Evolutionary conservation across 2,888 invertebrate species (phyloP), one percentile per base, ranked within the genome.

Genomic region (Catocala fraxini): DNA sequence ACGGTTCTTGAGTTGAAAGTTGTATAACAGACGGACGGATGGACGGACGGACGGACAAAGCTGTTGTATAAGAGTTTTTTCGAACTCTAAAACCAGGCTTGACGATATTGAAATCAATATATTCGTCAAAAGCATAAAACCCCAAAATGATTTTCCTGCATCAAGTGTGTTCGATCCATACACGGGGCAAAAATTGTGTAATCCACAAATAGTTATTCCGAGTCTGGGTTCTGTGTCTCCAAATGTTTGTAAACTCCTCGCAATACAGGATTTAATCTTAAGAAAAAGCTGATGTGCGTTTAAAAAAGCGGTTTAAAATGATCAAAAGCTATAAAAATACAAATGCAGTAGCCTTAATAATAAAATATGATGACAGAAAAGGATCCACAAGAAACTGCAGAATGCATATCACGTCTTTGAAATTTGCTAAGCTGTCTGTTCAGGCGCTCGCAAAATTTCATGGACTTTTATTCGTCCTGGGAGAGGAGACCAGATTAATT

Each of bases 371-470:
- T 5, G 58, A 75, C 0, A 85, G 72, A 62, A 78, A 76, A 61
- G 89, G 86, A 6, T 92, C 81, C 25, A 76, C 51, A 35, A 86
- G 83, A 0, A 67, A 67, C 6, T 59, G 80, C 10, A 81, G 87
- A 68, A 78, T 84, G 73, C 80, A 87, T 12, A 77, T 83, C 0
- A 71, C 86, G 10, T 70, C 83, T 0, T 42, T 86, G 5, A 70
- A 83, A 39, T 88, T 87, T 70, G 85, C 85, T 9, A 82, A 88
- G 66, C 59, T 81, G 33, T 75, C 85, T n/a, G 63, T 90, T 0
- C 64, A 79, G 56, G 79, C 88, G 57, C 71, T 91, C 5, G 90
- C 91, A 0, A 91, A 79, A 70, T 87, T 90, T 41, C 91, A 91
- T 48, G 84, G 77, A 0, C 58, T 91, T 0, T 80, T 89, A 0